Conservation (phyloP, 2,888 invertebrate species). For the Drosophila borborema region DNA sequence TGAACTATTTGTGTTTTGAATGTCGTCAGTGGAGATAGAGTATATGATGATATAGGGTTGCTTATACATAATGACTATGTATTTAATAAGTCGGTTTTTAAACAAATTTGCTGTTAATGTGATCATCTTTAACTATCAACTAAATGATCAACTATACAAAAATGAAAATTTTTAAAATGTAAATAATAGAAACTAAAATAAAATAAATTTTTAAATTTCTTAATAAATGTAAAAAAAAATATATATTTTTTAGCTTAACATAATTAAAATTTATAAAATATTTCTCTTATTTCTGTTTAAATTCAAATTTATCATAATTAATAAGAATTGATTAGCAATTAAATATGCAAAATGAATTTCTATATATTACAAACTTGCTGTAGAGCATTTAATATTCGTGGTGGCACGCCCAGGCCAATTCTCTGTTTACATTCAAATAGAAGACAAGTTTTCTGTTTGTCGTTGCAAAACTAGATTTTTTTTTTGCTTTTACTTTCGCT, state of each 20-base stretch:
- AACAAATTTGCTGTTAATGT: neutral
- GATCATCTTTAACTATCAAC: neutral
- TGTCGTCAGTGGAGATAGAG: neutral
- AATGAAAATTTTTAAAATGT: too few relatives aligned
- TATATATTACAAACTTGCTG: neutral
- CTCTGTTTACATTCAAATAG: neutral
- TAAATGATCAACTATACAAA: too few relatives aligned
- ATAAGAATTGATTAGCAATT: too few relatives aligned
- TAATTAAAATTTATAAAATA: too few relatives aligned
- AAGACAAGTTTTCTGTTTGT: slow-evolving; percentile 34
- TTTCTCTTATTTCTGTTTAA: too few relatives aligned
- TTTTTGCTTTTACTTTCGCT: slow-evolving; percentile 21
- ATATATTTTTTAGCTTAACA: too few relatives aligned
- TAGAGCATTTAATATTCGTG: slow-evolving; percentile 2
- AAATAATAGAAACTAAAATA: too few relatives aligned
- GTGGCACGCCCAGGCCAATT: neutral
- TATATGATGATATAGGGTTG: neutral
- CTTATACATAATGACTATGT: neutral
- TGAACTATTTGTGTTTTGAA: neutral
- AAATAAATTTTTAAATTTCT: too few relatives aligned
- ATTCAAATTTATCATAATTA: too few relatives aligned
- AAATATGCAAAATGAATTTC: too few relatives aligned
- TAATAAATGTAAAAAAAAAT: too few relatives aligned
- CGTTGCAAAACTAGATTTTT: slow-evolving; percentile 13
- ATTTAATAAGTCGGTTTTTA: neutral